phyloP scores from a whole-genome alignment of 2,888 invertebrate species.

The Synergus itoensis region DNA sequence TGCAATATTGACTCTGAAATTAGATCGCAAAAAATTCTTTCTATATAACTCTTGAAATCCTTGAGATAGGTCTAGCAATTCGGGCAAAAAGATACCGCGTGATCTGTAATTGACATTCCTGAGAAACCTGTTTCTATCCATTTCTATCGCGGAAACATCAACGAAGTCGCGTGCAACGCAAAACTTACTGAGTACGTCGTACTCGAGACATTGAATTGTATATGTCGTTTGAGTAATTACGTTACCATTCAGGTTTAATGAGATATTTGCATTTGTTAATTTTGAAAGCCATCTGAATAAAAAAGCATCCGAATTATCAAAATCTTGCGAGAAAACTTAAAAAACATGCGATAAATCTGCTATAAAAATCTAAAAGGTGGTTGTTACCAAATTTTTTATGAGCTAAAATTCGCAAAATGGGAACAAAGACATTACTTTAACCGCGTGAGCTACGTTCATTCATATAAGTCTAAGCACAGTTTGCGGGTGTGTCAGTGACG shows the following conservation, averaged over 20 bases:
- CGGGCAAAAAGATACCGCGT: conserved; percentile 49
- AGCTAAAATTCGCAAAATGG: neutral
- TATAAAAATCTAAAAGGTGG: neutral
- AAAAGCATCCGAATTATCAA: too few species aligned
- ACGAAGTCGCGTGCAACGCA: conserved; percentile 47
- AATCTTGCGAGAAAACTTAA: too few species aligned
- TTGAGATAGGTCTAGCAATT: neutral
- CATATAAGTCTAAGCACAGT: conserved; percentile 63
- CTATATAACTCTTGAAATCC: neutral
- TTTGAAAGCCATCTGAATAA: neutral
- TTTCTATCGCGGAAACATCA: conserved; percentile 47
- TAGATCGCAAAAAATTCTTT: neutral
- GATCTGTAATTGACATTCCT: conserved; percentile 54
- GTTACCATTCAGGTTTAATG: neutral
- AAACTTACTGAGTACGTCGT: conserved; percentile 49
- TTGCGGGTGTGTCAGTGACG: conserved; percentile 71
- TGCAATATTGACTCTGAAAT: neutral
- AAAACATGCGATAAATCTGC: neutral
- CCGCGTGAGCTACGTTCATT: conserved; percentile 57
- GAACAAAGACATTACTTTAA: conserved; percentile 10
- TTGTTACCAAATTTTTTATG: neutral
- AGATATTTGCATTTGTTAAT: neutral
- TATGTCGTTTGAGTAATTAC: neutral
- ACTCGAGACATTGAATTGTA: conserved; percentile 39
- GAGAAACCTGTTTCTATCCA: conserved; percentile 53